Base-by-base conservation (phyloP, 2,888 invertebrate species). In the Scaptomyza tumidula region DNA sequence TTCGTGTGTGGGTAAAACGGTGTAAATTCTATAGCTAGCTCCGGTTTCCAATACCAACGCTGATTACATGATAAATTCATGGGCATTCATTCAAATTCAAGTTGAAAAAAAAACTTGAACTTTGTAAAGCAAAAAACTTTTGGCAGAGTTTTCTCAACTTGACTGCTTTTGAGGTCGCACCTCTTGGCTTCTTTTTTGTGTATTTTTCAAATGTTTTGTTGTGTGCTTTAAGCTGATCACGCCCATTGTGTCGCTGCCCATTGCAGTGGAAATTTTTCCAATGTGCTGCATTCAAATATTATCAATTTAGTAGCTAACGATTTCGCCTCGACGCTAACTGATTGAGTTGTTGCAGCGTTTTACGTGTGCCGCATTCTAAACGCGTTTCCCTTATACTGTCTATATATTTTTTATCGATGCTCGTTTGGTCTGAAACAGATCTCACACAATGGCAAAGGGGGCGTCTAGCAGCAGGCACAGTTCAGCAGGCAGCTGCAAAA, bases 331-430 rank as follows among this genome's bases (percentile, higher is more conserved):
- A 56, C 67, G 88, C 90, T 89, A 88, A 86, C 91, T 90, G 91
- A 91, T 91, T 90, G 90, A 91, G 91, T 90, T 91, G 91, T 90
- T 90, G 84, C 88, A 88, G 80, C 86, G 80, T 52, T 86, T 81
- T 91, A 91, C 90, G 90, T 90, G 91, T 77, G 77, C 88, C 65
- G 85, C 88, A 85, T 85, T 53, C 52, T 52, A 79, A 85, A 73
- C 82, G 73, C 74, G 72, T 66, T 67, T 64, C 55, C 46, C 39
- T 65, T 37, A 14, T 56, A n/a, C 10, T 31, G 31, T 13, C 16
- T 19, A 19, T 33, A 6, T 49, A 48, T 37, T 50, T 61, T 61
- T 57, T 58, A 52, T 69, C 35, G 62, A 39, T 52, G 61, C 62
- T 79, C 62, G 60, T 63, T 63, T 57, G 31, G 61, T 55, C 50